Evolutionary conservation across 1,140 invertebrate species (phyloP).

Genomic region (Drosophila sproati): DNA sequence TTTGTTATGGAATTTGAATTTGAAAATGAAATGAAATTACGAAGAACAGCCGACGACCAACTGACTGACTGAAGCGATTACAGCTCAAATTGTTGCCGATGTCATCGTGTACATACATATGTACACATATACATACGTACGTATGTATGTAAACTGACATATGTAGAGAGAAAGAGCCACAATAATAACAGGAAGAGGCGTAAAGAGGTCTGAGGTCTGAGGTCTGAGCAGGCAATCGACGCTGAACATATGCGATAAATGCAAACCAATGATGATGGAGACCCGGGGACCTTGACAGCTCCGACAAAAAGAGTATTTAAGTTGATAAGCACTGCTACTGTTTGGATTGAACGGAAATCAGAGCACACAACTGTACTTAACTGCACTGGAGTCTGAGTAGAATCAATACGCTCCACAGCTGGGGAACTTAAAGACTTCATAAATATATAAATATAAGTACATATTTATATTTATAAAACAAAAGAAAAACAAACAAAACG

Average conservation of each 20-base stretch:
- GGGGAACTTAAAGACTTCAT: neutral
- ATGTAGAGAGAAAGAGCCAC: neutral
- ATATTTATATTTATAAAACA: neutral
- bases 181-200: slow-evolving; percentile 35
- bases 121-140: neutral
- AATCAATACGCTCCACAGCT: neutral
- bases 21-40: slow-evolving; percentile 58
- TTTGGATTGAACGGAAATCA: slow-evolving; percentile 29
- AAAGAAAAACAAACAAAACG: neutral
- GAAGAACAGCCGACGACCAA: slow-evolving; percentile 45
- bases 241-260: slow-evolving; percentile 37
- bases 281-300: slow-evolving; percentile 34
- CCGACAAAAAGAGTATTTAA: slow-evolving; percentile 8
- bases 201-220: neutral
- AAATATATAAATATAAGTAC: neutral
- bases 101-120: slow-evolving; percentile 42
- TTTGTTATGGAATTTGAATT: slow-evolving; percentile 78
- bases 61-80: slow-evolving; percentile 51
- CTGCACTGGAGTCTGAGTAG: neutral
- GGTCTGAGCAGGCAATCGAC: slow-evolving; percentile 1
- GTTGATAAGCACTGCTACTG: slow-evolving; percentile 44
- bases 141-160: neutral
- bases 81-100: slow-evolving; percentile 54
- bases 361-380: slow-evolving; percentile 46
- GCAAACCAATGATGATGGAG: slow-evolving; percentile 23